These are phyloP conservation scores for Pelosia muscerda DNA, from an alignment of 2,888 invertebrate genomes.

Conservation along the genomic window DNA sequence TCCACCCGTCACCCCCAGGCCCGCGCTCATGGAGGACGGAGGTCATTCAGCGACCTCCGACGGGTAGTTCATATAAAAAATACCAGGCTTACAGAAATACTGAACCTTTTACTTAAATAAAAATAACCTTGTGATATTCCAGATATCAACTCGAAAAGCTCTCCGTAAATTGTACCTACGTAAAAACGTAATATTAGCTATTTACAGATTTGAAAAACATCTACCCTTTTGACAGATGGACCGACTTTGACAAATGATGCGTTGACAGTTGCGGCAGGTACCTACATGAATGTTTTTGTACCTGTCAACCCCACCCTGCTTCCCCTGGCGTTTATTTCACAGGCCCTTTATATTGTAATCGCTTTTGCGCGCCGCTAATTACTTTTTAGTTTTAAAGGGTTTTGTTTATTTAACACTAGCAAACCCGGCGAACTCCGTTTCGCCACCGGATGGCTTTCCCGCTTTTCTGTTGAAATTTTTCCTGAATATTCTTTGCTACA, in stretches of 20 bases:
- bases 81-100: too few species aligned
- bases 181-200: neutral
- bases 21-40: too few species aligned
- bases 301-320: constrained; percentile 31
- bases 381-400: constrained; percentile 11
- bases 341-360: neutral
- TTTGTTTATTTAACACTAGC: neutral
- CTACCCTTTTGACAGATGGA: neutral
- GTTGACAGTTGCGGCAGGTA: constrained; percentile 67
- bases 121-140: too few species aligned
- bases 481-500: too few species aligned
- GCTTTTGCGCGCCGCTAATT: constrained; percentile 16
- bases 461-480: too few species aligned
- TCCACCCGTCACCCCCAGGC: too few species aligned
- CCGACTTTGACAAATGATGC: constrained; percentile 66
- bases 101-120: too few species aligned
- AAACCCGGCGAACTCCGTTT: too few species aligned
- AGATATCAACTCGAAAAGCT: neutral
- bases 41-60: too few species aligned
- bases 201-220: neutral
- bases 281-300: constrained; percentile 48
- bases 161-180: neutral
- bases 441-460: too few species aligned
- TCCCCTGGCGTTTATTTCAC: constrained; percentile 1
- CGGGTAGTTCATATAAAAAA: too few species aligned